These are phyloP conservation scores for Temnothorax nylanderi DNA, from an alignment of 1,140 invertebrate genomes.

Conservation along the genomic window DNA sequence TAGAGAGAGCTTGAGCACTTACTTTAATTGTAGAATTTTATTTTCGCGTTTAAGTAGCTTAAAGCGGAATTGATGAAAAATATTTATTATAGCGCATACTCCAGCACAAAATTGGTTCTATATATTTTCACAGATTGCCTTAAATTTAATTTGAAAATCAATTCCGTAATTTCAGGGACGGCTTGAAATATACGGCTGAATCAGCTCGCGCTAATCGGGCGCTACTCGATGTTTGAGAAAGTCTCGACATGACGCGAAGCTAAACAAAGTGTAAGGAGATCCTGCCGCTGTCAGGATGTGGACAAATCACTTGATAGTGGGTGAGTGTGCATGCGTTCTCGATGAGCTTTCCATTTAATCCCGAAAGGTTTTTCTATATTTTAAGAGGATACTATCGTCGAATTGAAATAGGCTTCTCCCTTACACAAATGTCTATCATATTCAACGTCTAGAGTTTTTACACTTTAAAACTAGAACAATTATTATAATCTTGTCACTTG, in stretches of 20 bases:
- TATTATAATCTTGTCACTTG: neutral
- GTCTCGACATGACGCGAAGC: constrained; percentile 48
- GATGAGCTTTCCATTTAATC: constrained; percentile 26
- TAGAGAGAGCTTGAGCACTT: neutral
- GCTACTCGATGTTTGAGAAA: constrained; percentile 23
- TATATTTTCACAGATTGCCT: neutral
- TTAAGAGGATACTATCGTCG: neutral
- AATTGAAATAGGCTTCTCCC: constrained; percentile 4
- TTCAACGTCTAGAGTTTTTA: neutral
- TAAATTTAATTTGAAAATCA: neutral
- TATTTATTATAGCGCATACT: neutral
- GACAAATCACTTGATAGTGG: constrained; percentile 77
- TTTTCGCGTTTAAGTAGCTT: neutral
- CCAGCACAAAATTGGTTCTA: neutral
- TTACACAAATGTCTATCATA: neutral
- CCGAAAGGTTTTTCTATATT: neutral
- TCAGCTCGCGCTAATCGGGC: neutral
- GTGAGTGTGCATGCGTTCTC: constrained; percentile 71
- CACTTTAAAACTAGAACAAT: neutral
- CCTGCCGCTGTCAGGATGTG: constrained; percentile 70
- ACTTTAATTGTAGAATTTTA: neutral
- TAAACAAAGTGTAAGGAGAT: constrained; percentile 50
- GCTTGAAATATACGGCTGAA: constrained; percentile 18
- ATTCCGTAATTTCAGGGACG: constrained; percentile 48
- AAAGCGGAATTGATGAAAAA: neutral